Evolutionary conservation across 1,140 invertebrate genomes (phyloP).

Genomic region (Daktulosphaira vitifoliae): DNA sequence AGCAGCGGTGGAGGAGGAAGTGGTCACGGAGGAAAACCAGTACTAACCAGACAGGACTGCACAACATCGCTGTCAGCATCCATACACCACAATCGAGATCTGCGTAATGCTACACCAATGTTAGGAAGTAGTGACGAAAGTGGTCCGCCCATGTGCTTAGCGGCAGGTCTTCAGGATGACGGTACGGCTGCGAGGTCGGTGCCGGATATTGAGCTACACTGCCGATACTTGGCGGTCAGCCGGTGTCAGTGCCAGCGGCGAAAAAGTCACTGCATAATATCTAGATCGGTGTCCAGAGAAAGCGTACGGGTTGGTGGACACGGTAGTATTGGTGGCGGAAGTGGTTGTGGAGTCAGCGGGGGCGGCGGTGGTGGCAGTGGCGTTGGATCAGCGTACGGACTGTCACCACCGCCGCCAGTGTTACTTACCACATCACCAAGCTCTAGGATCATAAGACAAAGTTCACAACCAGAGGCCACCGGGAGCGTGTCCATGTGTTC

Average conservation of each 20-base stretch:
- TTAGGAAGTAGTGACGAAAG: conserved; percentile 72
- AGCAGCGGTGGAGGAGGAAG: conserved; percentile 36
- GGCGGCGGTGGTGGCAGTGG: background rate
- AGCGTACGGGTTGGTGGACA: conserved; percentile 53
- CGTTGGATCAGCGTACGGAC: background rate
- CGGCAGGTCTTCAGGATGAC: conserved; percentile 49
- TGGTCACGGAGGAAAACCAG: conserved; percentile 53
- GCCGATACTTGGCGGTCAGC: conserved; percentile 48
- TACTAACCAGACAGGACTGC: conserved; percentile 72
- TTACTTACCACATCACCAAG: conserved; percentile 59
- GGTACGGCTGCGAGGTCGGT: conserved; percentile 70
- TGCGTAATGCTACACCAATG: conserved; percentile 48
- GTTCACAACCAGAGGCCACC: conserved; percentile 71
- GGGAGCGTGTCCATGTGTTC: conserved; percentile 38
- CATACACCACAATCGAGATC: conserved; percentile 38
- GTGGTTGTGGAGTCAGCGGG: background rate
- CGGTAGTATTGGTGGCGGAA: background rate
- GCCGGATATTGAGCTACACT: conserved; percentile 80
- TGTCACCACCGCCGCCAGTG: conserved; percentile 52
- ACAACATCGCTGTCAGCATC: conserved; percentile 58
- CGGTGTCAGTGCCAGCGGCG: conserved; percentile 39
- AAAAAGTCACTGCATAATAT: conserved; percentile 43
- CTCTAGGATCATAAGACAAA: conserved; percentile 75
- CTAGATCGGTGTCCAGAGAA: conserved; percentile 47
- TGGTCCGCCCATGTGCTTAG: conserved; percentile 45